phyloP scores from a whole-genome alignment of 2,113 vertebrate genomes.

The Sakesphorus luctuosus region DNA sequence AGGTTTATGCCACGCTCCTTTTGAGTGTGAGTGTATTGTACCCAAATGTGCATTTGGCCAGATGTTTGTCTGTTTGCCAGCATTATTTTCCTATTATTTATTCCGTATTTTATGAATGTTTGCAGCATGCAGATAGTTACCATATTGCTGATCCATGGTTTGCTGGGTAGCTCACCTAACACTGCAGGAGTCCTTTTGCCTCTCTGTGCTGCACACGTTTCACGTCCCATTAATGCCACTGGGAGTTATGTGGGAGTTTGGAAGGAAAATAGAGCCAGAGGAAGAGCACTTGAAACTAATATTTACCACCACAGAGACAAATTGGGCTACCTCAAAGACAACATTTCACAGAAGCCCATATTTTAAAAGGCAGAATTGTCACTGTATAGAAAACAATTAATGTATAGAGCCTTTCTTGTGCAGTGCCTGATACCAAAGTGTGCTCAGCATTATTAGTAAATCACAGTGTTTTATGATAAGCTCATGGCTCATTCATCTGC shows the following conservation, averaged over 20 bases:
- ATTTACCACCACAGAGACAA: background rate
- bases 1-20: background rate
- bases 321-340: background rate
- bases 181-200: background rate
- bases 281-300: background rate
- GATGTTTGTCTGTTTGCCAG: background rate
- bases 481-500: slow-evolving; percentile 26
- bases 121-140: background rate
- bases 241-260: background rate
- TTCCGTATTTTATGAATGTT: background rate
- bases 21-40: background rate
- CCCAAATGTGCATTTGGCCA: background rate
- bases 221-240: background rate
- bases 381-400: slow-evolving; percentile 3
- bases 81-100: background rate
- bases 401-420: background rate
- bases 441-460: slow-evolving; percentile 42
- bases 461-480: slow-evolving; percentile 37
- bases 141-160: background rate
- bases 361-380: background rate
- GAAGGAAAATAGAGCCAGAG: background rate
- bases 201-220: rapidly evolving
- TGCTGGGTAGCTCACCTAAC: background rate
- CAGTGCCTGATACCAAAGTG: background rate
- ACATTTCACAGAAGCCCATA: background rate